phyloP scores from a whole-genome alignment of 1,140 invertebrate species.

The Ruditapes philippinarum region DNA sequence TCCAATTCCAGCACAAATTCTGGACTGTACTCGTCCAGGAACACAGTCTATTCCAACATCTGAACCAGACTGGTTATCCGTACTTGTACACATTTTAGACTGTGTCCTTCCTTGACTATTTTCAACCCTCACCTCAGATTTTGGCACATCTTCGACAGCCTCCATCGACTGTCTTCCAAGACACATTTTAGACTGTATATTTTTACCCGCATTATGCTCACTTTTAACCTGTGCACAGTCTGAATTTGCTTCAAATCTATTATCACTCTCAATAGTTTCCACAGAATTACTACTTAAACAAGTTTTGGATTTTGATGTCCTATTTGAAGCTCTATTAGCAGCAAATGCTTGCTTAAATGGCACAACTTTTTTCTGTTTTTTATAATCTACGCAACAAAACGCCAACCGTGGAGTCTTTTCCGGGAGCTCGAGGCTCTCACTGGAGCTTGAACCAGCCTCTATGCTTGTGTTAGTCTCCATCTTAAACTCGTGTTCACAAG shows the following conservation, averaged over 20 bases:
- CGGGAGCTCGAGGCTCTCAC: not conserved
- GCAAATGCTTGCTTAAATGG: not conserved
- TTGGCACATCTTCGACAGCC: not conserved
- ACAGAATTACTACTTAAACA: not conserved
- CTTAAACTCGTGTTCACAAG: constrained; percentile 5
- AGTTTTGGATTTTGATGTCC: not conserved
- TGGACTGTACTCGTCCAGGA: constrained; percentile 16
- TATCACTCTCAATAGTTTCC: not conserved
- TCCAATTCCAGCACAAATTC: constrained; percentile 31
- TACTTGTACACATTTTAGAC: not conserved
- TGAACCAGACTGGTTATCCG: constrained; percentile 21
- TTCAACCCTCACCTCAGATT: not conserved
- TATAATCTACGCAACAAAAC: constrained; percentile 64
- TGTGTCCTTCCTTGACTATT: not conserved
- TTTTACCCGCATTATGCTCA: not conserved
- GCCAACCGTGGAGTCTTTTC: constrained; percentile 33
- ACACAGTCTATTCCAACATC: constrained; percentile 41
- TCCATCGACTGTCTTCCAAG: constrained; percentile 29
- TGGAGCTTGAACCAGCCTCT: not conserved
- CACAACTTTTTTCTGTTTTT: constrained; percentile 49
- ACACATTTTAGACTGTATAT: constrained; percentile 21
- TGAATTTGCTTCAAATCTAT: not conserved
- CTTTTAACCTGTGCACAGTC: not conserved
- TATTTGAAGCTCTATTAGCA: not conserved
- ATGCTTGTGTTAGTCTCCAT: not conserved